phyloP scores from a whole-genome alignment of 2,113 vertebrate species.

The Romanogobio albipinnatus region DNA sequence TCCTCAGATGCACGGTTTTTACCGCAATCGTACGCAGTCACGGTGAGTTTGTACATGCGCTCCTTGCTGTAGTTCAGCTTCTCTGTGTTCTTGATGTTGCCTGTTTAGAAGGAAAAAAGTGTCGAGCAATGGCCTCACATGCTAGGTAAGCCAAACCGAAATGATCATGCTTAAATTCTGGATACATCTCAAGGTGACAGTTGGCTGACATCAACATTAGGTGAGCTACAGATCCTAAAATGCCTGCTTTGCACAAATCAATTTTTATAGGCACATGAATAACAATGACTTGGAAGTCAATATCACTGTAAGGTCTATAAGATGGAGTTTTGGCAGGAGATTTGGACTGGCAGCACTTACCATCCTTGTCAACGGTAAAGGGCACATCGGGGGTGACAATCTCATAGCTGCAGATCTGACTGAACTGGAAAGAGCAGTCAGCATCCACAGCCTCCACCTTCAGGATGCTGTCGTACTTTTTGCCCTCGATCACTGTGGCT shows the following conservation, averaged over 20 bases:
- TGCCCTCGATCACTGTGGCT: conserved; percentile 86
- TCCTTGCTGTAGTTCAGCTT: conserved; percentile 92
- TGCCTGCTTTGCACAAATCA: conserved; percentile 58
- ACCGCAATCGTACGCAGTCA: conserved; percentile 96
- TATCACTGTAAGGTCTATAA: conserved; percentile 31
- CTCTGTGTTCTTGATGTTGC: conserved; percentile 95
- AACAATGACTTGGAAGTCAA: conserved; percentile 48
- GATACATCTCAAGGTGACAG: conserved; percentile 58
- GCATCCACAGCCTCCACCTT: conserved; percentile 93
- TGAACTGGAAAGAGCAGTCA: conserved; percentile 97
- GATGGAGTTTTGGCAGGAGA: background rate
- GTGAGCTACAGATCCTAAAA: conserved; percentile 53
- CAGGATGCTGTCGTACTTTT: conserved; percentile 85
- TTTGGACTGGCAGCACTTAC: conserved; percentile 72
- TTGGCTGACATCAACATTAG: conserved; percentile 23
- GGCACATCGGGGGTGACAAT: conserved; percentile 93
- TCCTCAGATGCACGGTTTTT: conserved; percentile 94
- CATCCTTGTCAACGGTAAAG: conserved; percentile 92
- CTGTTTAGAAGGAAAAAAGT: conserved; percentile 66
- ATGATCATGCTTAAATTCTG: conserved; percentile 25
- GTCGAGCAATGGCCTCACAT: background rate
- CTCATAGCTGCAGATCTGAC: conserved; percentile 97
- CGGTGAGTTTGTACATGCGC: conserved; percentile 91
- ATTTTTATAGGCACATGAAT: conserved; percentile 47
- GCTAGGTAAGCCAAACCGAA: background rate